These are phyloP conservation scores for Melanotaenia pygmaea DNA, from an alignment of 2,797 vertebrate species.

Conservation along the genomic window DNA sequence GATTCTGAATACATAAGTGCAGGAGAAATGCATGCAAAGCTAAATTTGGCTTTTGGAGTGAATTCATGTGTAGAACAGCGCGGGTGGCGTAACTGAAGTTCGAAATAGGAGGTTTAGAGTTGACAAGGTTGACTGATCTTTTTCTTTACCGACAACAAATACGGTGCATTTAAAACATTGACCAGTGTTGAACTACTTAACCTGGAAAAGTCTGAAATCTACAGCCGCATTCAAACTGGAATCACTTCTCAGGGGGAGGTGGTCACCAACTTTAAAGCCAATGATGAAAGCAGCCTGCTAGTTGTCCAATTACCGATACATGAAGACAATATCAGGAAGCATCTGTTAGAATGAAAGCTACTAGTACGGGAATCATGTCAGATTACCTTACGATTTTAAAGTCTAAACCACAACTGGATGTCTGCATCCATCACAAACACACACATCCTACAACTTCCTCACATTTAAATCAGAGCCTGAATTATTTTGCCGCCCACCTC, in stretches of 20 bases:
- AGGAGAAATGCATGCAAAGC: conserved; percentile 29
- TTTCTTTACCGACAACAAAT: not conserved
- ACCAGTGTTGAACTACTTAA: not conserved
- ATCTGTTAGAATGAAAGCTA: not conserved
- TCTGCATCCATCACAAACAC: not conserved
- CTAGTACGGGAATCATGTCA: not conserved
- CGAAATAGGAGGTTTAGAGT: conserved; percentile 1
- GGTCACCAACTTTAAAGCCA: not conserved
- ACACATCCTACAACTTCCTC: not conserved
- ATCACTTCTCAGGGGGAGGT: not conserved
- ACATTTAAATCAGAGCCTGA: not conserved
- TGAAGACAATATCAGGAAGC: not conserved
- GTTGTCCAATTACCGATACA: not conserved
- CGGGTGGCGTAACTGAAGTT: not conserved
- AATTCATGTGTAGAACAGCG: not conserved
- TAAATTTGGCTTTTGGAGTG: not conserved
- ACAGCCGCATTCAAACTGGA: conserved; percentile 1
- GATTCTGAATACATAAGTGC: conserved; percentile 4
- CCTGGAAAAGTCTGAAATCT: not conserved
- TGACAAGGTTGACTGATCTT: not conserved
- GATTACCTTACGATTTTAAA: not conserved
- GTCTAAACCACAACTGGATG: too few relatives aligned
- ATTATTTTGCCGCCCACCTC: not conserved
- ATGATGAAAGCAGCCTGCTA: not conserved
- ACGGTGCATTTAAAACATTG: conserved; percentile 12